A percentile compares a stretch with the other conserved stretches of the same genome.
Conservation (phyloP, 2,113 vertebrate genomes). For the Grammomys dolichurus region DNA sequence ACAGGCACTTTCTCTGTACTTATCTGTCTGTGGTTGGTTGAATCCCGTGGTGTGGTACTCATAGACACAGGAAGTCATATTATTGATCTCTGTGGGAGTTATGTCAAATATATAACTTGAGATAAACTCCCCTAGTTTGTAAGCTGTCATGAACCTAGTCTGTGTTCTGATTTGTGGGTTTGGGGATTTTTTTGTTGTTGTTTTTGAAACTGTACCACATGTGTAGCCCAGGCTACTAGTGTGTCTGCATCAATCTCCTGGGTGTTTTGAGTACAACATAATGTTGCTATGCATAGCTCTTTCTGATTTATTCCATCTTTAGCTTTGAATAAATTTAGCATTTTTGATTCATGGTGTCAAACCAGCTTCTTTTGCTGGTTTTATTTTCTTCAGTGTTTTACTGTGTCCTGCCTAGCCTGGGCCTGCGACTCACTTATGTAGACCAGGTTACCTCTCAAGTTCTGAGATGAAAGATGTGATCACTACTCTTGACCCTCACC, state of each 20-base stretch:
- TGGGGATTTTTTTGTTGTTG: not conserved
- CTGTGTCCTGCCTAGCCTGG: not conserved
- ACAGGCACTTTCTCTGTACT: not conserved
- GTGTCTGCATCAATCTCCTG: not conserved
- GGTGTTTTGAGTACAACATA: not conserved
- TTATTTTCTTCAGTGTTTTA: not conserved
- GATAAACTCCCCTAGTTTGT: not conserved
- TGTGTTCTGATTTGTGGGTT: not conserved
- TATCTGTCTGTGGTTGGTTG: not conserved
- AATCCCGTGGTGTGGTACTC: not conserved
- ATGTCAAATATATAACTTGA: not conserved
- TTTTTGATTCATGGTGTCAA: not conserved
- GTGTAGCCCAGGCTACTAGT: not conserved
- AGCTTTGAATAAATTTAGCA: not conserved
- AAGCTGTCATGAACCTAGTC: not conserved
- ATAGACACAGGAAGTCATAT: not conserved
- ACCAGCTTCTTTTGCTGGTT: not conserved
- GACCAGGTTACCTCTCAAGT: not conserved
- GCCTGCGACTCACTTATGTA: not conserved
- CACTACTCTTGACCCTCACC: not conserved
- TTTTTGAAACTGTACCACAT: not conserved
- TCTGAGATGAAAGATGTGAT: not conserved
- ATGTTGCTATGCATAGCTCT: not conserved
- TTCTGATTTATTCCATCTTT: not conserved
- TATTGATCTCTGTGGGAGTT: not conserved